phyloP scores from a whole-genome alignment of 2,113 vertebrate genomes.

The Daubentonia madagascariensis region DNA sequence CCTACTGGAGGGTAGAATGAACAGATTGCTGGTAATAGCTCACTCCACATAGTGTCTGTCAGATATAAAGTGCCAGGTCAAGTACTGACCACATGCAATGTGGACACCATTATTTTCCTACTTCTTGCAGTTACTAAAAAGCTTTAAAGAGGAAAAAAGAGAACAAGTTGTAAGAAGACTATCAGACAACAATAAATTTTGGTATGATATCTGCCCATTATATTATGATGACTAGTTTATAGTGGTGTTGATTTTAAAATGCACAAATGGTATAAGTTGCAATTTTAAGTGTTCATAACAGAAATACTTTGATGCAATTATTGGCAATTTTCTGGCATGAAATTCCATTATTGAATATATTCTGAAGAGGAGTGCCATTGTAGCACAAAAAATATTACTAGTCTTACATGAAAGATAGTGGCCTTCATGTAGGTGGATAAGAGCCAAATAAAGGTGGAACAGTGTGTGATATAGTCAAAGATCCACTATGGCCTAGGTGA shows the following conservation, averaged over 20 bases:
- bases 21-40: slow-evolving; percentile 76
- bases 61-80: slow-evolving; percentile 51
- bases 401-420: neutral
- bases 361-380: neutral
- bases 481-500: neutral
- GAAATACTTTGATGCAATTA: neutral
- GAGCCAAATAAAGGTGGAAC: neutral
- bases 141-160: slow-evolving; percentile 43
- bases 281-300: neutral
- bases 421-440: neutral
- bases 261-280: neutral
- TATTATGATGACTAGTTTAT: neutral
- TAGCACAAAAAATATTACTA: neutral
- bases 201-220: neutral
- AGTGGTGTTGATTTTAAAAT: neutral
- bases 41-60: slow-evolving; percentile 50
- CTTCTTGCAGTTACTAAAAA: neutral
- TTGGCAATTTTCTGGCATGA: neutral
- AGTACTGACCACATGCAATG: slow-evolving; percentile 40
- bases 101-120: neutral
- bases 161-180: neutral
- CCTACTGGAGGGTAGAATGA: slow-evolving; percentile 44
- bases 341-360: slow-evolving; percentile 13
- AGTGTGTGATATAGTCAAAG: neutral
- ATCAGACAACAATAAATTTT: neutral